Conservation (phyloP, 1,140 invertebrate genomes). For the Macrocentrus cingulum region DNA sequence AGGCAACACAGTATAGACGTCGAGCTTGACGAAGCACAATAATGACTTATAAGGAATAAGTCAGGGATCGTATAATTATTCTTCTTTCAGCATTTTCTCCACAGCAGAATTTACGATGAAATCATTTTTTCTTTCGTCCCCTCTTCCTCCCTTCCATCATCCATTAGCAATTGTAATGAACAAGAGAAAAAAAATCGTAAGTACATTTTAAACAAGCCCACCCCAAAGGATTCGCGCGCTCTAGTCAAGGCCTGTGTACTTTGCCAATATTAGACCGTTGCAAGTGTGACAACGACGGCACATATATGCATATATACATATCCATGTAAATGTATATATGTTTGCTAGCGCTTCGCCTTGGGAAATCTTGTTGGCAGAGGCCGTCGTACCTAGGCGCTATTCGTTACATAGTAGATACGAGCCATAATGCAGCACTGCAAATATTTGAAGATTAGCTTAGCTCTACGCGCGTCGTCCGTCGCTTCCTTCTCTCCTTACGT, state of each 20-base stretch:
- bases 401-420: slow-evolving; percentile 17
- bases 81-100: neutral
- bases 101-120: neutral
- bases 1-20: slow-evolving; percentile 7
- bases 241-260: slow-evolving; percentile 23
- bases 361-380: slow-evolving; percentile 25
- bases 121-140: neutral
- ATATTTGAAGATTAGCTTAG: slow-evolving; percentile 39
- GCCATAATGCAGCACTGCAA: slow-evolving; percentile 34
- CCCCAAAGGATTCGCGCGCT: neutral
- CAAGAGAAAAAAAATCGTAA: no score
- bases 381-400: slow-evolving; percentile 19
- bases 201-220: no score
- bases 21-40: slow-evolving; percentile 12
- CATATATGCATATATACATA: neutral
- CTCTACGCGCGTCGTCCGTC: slow-evolving; percentile 21
- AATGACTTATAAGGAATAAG: slow-evolving; percentile 14
- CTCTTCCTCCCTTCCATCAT: no score
- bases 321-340: neutral
- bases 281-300: slow-evolving; percentile 15
- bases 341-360: slow-evolving; percentile 10
- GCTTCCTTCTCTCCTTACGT: slow-evolving; percentile 21
- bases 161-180: no score
- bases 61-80: slow-evolving; percentile 14
- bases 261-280: slow-evolving; percentile 18